Evolutionary conservation across 1,140 invertebrate species (phyloP), one percentile per base, ranked within the genome.

Genomic region (Batillaria attramentaria): DNA sequence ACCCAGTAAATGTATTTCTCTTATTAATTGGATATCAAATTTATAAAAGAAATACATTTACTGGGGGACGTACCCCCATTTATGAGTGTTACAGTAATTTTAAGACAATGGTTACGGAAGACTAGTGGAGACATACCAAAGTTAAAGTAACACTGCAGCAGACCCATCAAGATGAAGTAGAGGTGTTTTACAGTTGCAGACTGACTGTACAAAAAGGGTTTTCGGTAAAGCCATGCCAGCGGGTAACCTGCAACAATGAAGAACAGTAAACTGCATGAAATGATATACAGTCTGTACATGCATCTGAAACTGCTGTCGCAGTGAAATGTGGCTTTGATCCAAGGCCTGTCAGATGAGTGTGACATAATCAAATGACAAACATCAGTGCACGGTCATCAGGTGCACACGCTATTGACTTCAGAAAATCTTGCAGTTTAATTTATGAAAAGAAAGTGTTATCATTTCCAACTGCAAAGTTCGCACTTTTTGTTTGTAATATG

Each of bases 111-210:
- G 37, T 16, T 68, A 5, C 24, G 33, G 31, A 54, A 60, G 76
- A 46, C 73, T 20, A 70, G 78, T 18, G 69, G 31, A 68, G 33
- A 86, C 86, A 92, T 90, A 94, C 96, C 95, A 92, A 96, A 97
- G 90, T 97, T 97, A 89, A 95, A 97, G 80, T 94, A 93, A 69
- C 95, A 95, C 62, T 97, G 90, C 18, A 91, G 85, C 18, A 96
- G 83, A 31, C 96, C 96, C 80, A 92, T 93, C 0, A 92, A 20
- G 46, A 94, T 93, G 85, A 97, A 96, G 90, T 93, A 97, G n/a
- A 95, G 50, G 90, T 97, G 95, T 89, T 96, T 94, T 37, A 93
- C 81, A 33, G 85, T 84, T 75, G 91, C 89, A 75, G 90, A 84
- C 84, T 93, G 92, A 72, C 91, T 92, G 77, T 92, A 93, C 8